Base-by-base conservation (phyloP, 2,113 vertebrate species). In the Scomber japonicus region DNA sequence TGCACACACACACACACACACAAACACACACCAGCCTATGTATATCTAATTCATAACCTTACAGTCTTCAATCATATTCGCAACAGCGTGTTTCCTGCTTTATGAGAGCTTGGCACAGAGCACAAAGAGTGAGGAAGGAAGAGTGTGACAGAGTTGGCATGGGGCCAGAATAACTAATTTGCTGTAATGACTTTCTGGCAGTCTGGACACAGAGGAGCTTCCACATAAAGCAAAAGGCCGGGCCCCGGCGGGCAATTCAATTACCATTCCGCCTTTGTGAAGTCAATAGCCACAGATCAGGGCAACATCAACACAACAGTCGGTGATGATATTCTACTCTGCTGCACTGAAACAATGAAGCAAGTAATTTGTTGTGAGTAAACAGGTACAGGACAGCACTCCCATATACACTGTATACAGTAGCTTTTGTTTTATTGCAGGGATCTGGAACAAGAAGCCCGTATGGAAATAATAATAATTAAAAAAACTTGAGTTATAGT, bases 161-260 rank as follows among this genome's bases (percentile, higher is more conserved):
- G 3, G 21, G 7, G 89, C 89, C 93, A 93, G 82, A 85, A 83
- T 80, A 86, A 88, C 88, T 93, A 75, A 93, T 94, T 90, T 87
- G 89, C 87, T 85, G 78, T 91, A 93, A 94, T 93, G 89, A 93
- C 91, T 92, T 92, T 89, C 88, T 84, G 86, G 90, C 83, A 83
- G 73, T 59, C 66, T 31, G 86, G 86, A 87, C 75, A 71, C 66
- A 67, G 80, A 78, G 80, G 83, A 79, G 90, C 87, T 85, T 83
- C 84, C 46, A 70, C 81, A 88, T 88, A 80, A 88, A 87, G 84
- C 21, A 31, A 83, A 78, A 86, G 87, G 89, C 86, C 66, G 49
- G 63, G 82, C 81, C 74, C 81, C 60, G 65, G 50, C 15, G 68
- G 88, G 62, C 89, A 83, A 83, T 90, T 93, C 88, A 89, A 91